phyloP scores from a whole-genome alignment of 37 sponge, comb jelly and placozoan genomes.

The Ephydatia muelleri region DNA sequence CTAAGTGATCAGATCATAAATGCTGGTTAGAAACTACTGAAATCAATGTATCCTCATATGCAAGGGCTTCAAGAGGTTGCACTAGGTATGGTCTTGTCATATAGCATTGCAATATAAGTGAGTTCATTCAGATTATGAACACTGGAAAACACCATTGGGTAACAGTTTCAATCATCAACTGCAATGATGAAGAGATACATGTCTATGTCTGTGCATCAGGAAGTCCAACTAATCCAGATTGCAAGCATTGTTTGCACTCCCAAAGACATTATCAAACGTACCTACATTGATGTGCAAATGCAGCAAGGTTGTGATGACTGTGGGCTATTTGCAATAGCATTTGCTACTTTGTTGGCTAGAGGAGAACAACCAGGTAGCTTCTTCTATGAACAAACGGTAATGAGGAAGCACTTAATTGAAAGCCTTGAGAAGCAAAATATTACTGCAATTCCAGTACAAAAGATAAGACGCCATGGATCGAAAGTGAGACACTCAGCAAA shows the following conservation, averaged over 20 bases:
- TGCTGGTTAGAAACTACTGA: constrained; percentile 14
- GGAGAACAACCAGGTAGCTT: constrained; percentile 20
- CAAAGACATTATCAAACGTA: too few relatives aligned
- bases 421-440: too few relatives aligned
- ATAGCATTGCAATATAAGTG: constrained; percentile 10
- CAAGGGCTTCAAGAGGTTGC: constrained; percentile 9
- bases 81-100: constrained; percentile 4
- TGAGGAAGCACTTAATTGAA: constrained; percentile 26
- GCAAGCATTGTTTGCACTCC: constrained; percentile 16
- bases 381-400: constrained; percentile 11
- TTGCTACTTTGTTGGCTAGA: constrained; percentile 25
- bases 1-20: constrained; percentile 5
- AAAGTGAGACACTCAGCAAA: constrained; percentile 5
- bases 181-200: constrained; percentile 21
- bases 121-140: constrained; percentile 31
- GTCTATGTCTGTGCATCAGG: constrained; percentile 21
- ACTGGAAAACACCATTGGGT: constrained; percentile 47
- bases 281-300: constrained; percentile 44
- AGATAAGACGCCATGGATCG: constrained; percentile 1
- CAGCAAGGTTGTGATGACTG: constrained; percentile 31
- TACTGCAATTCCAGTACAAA: constrained; percentile 18
- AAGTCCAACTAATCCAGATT: background rate
- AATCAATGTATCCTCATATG: background rate
- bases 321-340: constrained; percentile 33
- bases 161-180: constrained; percentile 17